phyloP scores from a whole-genome alignment of 2,888 invertebrate genomes.

The Iselma pallidipennis region DNA sequence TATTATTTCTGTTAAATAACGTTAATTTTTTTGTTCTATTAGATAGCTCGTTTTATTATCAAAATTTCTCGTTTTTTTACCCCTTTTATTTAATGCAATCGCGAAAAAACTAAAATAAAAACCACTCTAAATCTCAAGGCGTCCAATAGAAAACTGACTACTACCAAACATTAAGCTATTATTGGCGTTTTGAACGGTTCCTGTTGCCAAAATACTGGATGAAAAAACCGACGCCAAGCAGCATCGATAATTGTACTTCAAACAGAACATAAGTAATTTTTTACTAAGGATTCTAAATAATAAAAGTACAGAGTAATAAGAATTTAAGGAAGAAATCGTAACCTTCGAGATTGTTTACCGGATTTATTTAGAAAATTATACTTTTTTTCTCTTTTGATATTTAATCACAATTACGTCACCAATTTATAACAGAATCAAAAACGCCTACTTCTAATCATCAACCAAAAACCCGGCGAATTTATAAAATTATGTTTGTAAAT shows the following conservation, averaged over 20 bases:
- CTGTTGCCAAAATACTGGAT: conserved; percentile 49
- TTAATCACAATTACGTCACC: background rate
- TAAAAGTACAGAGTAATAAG: too few relatives aligned
- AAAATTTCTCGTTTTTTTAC: too few relatives aligned
- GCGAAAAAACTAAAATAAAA: too few relatives aligned
- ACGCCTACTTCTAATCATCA: background rate
- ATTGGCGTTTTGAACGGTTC: conserved; percentile 33
- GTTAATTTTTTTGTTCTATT: background rate
- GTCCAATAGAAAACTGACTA: conserved; percentile 17
- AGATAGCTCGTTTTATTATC: background rate
- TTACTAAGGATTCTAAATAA: too few relatives aligned
- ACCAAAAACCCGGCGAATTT: too few relatives aligned
- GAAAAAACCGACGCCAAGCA: conserved; percentile 48
- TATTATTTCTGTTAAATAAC: background rate
- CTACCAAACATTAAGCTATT: conserved; percentile 28
- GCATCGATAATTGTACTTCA: conserved; percentile 47
- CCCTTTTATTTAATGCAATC: too few relatives aligned
- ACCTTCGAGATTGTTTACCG: too few relatives aligned
- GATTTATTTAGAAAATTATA: too few relatives aligned
- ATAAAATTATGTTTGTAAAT: too few relatives aligned
- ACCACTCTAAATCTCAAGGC: conserved; percentile 12
- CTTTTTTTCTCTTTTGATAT: background rate
- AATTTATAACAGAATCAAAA: background rate
- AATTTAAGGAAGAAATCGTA: too few relatives aligned
- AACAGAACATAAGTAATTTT: too few relatives aligned